Conservation (phyloP, 1,140 invertebrate species). For the Diorhabda carinulata region DNA sequence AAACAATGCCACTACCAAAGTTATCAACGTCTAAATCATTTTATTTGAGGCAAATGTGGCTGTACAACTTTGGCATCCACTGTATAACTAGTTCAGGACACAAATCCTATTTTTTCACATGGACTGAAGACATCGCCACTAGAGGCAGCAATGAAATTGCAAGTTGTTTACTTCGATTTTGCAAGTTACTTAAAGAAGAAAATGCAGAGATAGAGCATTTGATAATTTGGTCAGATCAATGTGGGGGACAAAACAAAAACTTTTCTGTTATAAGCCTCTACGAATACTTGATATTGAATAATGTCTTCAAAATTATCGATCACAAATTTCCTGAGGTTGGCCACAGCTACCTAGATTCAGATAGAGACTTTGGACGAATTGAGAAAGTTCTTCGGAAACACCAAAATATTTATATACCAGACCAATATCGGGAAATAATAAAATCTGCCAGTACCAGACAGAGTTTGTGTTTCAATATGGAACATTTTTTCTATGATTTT, state of each 20-base stretch:
- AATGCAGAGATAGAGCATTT: no score
- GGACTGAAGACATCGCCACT: conserved; percentile 26
- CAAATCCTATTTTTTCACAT: conserved; percentile 22
- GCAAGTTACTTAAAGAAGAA: no score
- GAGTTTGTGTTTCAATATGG: background rate
- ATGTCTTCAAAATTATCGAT: conserved; percentile 23
- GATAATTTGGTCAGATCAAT: conserved; percentile 31
- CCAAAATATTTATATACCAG: conserved; percentile 23
- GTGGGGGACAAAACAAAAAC: conserved; percentile 30
- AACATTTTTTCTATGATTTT: background rate
- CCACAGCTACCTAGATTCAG: conserved; percentile 27
- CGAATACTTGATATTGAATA: conserved; percentile 23
- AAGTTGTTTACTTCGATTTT: no score
- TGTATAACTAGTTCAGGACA: conserved; percentile 1
- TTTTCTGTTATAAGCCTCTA: conserved; percentile 28
- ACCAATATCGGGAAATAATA: conserved; percentile 26
- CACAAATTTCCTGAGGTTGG: conserved; percentile 33
- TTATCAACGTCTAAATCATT: conserved; percentile 36
- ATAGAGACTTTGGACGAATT: conserved; percentile 33
- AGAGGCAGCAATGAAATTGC: conserved; percentile 27
- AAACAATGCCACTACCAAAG: conserved; percentile 31
- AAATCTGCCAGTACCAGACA: conserved; percentile 9
- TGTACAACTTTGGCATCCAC: conserved; percentile 31
- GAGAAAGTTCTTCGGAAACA: conserved; percentile 24
- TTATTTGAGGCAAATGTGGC: conserved; percentile 34